Evolutionary conservation across 2,797 vertebrate species (phyloP), one percentile per base, ranked within the genome.

Genomic region (Myotis daubentonii): DNA sequence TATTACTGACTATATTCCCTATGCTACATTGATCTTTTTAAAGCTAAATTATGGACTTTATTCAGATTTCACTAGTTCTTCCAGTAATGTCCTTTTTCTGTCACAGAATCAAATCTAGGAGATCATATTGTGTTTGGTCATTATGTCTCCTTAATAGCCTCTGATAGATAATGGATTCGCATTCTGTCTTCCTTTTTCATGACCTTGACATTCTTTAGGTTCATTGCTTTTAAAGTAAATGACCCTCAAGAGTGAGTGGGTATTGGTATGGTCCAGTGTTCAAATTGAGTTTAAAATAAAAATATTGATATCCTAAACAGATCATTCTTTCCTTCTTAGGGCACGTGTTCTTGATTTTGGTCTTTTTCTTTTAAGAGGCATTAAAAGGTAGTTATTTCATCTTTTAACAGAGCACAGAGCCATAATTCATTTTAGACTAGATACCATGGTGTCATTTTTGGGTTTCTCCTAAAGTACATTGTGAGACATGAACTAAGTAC

Each of bases 141-240:
- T 25, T 13, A 60, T 60, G 57, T 60, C 57, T 28, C 57, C 23
- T 60, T 60, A 60, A 9, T 60, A 9, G 9, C 57, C 57, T 60
- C 55, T 60, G 57, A 23, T 28, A 10, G 10, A 60, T 60, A 2
- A 60, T 25, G 28, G 25, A 28, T 60, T 25, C 57, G 22, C 53
- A 55, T 20, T 55, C 19, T 55, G 20, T 55, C 25, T 57, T 47
- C 44, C 44, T 47, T 47, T 47, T 47, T 47, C 44, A 47, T 47
- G 44, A 12, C 44, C 44, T 28, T 60, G 57, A 60, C 57, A 60
- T 10, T 28, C 28, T 60, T 60, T 60, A 60, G 57, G 57, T 60
- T 23, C 6, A 68, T 28, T 96, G 44, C 38, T 96, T 96, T 97
- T 92, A 94, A 79, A 76, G 47, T 95, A 57, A 95, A 83, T 78